phyloP scores from a whole-genome alignment of 2,888 invertebrate species.

The Eupithecia vulgata region DNA sequence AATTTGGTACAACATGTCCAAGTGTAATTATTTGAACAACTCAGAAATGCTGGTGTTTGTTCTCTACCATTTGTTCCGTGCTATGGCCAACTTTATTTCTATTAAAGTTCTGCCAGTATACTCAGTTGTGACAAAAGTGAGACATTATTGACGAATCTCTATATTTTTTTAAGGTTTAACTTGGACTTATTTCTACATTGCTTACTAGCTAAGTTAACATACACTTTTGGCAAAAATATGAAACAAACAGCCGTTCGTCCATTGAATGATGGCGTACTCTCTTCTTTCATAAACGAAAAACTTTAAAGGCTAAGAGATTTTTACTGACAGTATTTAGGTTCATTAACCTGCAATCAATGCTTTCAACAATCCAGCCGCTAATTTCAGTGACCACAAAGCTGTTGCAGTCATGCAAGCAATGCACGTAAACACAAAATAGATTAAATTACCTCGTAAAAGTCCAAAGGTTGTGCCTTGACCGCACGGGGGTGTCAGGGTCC shows the following conservation, averaged over 20 bases:
- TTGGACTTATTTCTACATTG: neutral
- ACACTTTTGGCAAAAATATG: neutral
- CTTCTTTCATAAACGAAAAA: neutral
- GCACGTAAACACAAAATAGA: constrained; percentile 1
- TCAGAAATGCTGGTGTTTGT: constrained; percentile 29
- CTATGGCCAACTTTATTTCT: constrained; percentile 1
- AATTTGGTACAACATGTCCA: constrained; percentile 40
- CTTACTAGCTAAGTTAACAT: neutral
- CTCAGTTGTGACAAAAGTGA: neutral
- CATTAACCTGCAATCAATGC: neutral
- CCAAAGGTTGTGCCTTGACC: constrained; percentile 36
- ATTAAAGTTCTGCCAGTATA: neutral
- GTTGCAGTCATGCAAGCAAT: constrained; percentile 17
- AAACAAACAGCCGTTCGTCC: neutral
- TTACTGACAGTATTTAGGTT: too few species aligned
- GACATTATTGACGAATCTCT: neutral
- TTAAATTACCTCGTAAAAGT: constrained; percentile 14
- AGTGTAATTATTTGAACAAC: constrained; percentile 44
- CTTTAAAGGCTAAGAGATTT: too few species aligned
- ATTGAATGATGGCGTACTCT: neutral
- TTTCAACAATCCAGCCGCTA: neutral
- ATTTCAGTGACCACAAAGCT: constrained; percentile 3
- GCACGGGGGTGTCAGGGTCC: constrained; percentile 26
- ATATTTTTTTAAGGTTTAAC: neutral
- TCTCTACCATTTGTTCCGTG: neutral